A percentile compares a stretch with the other conserved stretches of the same genome.
Conservation (phyloP, 2,888 invertebrate genomes). For the Parapristionchus giblindavisi region DNA sequence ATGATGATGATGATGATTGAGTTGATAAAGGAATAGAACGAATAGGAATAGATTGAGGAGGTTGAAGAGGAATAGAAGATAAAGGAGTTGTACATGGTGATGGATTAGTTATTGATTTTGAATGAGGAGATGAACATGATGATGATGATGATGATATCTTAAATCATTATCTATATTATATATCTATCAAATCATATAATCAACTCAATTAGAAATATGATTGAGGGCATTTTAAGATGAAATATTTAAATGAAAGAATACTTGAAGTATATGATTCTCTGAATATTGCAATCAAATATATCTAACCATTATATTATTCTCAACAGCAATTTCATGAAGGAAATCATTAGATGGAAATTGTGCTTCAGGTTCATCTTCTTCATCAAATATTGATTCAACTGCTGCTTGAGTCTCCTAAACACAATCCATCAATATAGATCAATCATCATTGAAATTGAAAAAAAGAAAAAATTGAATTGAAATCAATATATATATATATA, state of each 20-base stretch:
- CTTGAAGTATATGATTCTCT: background rate
- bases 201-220: background rate
- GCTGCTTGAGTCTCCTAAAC: slow-evolving; percentile 48
- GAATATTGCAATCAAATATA: background rate
- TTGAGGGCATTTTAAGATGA: background rate
- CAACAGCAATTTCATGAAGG: slow-evolving; percentile 11
- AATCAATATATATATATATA: background rate
- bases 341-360: slow-evolving; percentile 45
- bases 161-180: no score
- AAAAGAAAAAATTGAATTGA: background rate
- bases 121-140: background rate
- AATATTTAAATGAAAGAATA: background rate
- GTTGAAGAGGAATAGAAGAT: background rate
- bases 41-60: background rate
- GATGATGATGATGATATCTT: slow-evolving; percentile 14
- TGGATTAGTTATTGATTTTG: no score
- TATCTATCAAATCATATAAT: no score
- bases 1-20: background rate
- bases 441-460: no score
- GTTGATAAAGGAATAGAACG: background rate
- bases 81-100: background rate
- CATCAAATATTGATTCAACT: slow-evolving; percentile 49
- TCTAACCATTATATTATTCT: background rate
- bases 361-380: slow-evolving; percentile 46
- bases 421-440: no score